These are phyloP conservation scores for Tineola bisselliella DNA, from an alignment of 2,888 invertebrate genomes.

Conservation along the genomic window DNA sequence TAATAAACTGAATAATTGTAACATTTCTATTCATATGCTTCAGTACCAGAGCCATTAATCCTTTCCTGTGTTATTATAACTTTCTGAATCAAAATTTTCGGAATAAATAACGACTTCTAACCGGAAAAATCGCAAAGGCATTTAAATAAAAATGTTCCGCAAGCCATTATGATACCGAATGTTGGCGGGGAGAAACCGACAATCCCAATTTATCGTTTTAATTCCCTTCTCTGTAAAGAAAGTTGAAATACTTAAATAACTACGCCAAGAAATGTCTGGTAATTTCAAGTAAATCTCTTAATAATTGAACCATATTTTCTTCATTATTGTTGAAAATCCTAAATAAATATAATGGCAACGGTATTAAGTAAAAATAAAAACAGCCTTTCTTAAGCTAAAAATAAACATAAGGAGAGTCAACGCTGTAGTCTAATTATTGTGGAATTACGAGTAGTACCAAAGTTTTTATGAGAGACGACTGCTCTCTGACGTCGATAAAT, in stretches of 20 bases:
- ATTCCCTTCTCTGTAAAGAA: constrained; percentile 14
- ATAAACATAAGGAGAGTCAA: background rate
- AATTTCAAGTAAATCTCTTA: background rate
- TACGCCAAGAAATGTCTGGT: constrained; percentile 13
- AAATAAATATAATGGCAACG: too few relatives aligned
- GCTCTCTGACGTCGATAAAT: background rate
- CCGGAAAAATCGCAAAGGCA: constrained; percentile 9
- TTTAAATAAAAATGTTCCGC: constrained; percentile 8
- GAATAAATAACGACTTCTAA: constrained; percentile 5
- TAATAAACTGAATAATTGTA: background rate
- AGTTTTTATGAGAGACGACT: background rate
- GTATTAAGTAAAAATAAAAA: too few relatives aligned
- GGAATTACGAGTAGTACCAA: background rate
- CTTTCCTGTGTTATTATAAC: constrained; percentile 12
- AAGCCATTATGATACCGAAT: constrained; percentile 7
- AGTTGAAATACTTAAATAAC: constrained; percentile 18
- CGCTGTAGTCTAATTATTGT: background rate
- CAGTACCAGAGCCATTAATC: constrained; percentile 10
- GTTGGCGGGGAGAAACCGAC: constrained; percentile 8
- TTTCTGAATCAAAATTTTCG: background rate
- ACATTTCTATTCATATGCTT: background rate
- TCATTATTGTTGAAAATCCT: too few relatives aligned
- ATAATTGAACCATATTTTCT: background rate
- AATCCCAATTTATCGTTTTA: constrained; percentile 17
- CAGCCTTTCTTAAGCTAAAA: too few relatives aligned